phyloP scores from a whole-genome alignment of 2,888 invertebrate species.

The Galerucella pusilla region DNA sequence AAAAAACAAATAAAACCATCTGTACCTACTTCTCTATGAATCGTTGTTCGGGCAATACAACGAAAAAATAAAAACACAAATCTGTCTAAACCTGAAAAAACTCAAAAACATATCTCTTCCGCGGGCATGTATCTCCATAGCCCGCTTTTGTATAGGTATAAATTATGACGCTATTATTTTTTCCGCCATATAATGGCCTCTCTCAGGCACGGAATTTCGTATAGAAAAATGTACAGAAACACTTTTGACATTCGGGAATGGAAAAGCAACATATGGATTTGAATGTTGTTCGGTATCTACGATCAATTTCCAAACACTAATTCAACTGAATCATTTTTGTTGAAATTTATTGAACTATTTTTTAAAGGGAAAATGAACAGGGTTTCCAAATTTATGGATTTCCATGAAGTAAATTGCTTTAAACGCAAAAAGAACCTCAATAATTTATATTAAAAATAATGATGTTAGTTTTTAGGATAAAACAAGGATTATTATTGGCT shows the following conservation, averaged over 20 bases:
- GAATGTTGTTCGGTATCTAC: constrained; percentile 44
- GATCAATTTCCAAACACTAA: constrained; percentile 50
- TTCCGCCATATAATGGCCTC: constrained; percentile 44
- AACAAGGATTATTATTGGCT: not conserved
- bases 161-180: constrained; percentile 47
- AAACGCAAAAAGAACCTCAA: not conserved
- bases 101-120: constrained; percentile 43
- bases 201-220: constrained; percentile 38
- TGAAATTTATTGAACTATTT: constrained; percentile 5
- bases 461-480: not conserved
- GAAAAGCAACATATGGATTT: constrained; percentile 46
- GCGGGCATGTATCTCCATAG: constrained; percentile 38
- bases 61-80: constrained; percentile 39
- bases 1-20: not conserved
- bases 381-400: constrained; percentile 2
- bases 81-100: constrained; percentile 38
- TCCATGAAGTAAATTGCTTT: not conserved
- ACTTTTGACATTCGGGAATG: constrained; percentile 47
- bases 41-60: constrained; percentile 23
- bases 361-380: constrained; percentile 5
- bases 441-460: not conserved
- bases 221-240: constrained; percentile 41
- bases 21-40: constrained; percentile 16
- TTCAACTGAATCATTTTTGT: constrained; percentile 47
- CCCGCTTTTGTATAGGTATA: constrained; percentile 43